Evolutionary conservation across 2,888 invertebrate genomes (phyloP).

Genomic region (Pterobdella sp.): DNA sequence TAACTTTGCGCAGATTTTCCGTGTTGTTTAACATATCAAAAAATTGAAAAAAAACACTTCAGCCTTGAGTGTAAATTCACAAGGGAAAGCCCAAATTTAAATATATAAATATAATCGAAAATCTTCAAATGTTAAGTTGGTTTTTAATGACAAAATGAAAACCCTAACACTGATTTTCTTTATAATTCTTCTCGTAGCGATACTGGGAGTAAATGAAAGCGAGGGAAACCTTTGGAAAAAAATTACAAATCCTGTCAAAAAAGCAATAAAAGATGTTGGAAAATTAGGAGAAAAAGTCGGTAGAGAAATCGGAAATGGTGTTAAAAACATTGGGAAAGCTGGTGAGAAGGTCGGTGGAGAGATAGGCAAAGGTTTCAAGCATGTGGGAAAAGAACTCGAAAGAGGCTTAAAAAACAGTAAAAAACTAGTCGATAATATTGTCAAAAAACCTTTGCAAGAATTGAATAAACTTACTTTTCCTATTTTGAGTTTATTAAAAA

Average conservation of each 20-base stretch:
- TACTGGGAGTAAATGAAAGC: no score
- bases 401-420: not conserved
- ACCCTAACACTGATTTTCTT: no score
- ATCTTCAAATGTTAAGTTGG: no score
- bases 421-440: not conserved
- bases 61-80: no score
- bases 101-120: no score
- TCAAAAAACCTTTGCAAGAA: not conserved
- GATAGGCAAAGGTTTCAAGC: not conserved
- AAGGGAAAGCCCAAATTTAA: no score
- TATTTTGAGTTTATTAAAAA: no score
- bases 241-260: not conserved
- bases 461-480: not conserved
- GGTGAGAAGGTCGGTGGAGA: not conserved
- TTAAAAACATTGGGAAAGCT: not conserved
- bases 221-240: not conserved
- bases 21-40: no score
- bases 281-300: not conserved
- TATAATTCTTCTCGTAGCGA: no score
- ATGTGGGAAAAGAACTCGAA: constrained; percentile 1
- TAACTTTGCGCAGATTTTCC: no score
- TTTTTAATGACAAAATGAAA: no score
- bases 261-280: not conserved
- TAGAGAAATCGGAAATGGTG: not conserved
- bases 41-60: no score